Base-by-base conservation (phyloP, 2,113 vertebrate genomes). In the Maccullochella peelii region DNA sequence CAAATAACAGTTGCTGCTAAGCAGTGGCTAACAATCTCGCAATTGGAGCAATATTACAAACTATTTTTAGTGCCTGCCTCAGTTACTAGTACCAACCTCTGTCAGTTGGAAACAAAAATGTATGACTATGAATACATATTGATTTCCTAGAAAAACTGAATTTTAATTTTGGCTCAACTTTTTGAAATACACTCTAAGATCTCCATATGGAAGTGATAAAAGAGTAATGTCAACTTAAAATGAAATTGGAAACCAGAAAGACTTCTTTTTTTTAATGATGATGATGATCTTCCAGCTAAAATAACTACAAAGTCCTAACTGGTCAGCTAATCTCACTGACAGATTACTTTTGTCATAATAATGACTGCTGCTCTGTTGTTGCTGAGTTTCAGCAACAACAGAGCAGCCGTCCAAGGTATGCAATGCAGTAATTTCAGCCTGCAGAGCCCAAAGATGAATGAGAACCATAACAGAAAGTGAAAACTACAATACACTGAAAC, bases 331-430 rank as follows among this genome's bases (percentile, higher is more conserved):
- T 74, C 68, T 83, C 75, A 70, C 85, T 84, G 91, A 94, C 88
- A 73, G 90, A 93, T 93, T 91, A 81, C 81, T 68, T 85, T 86
- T 92, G 92, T 93, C 88, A 86, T 88, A 79, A 84, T 92, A 92
- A 92, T n/a, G n/a, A n/a, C n/a, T n/a, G n/a, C n/a, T n/a, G n/a
- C n/a, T n/a, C n/a, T n/a, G n/a, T n/a, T n/a, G n/a, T n/a, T n/a
- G n/a, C n/a, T n/a, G 73, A 83, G 73, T 89, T 89, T 89, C 84
- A 84, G 42, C 57, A 90, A 88, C 67, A 87, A 86, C 86, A 88
- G 2, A 83, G 73, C 79, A 49, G 66, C 83, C 2, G 78, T 89
- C 91, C 89, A 90, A 91, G 65, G 65, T 82, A 77, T 82, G 80
- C 83, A 80, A 33, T 44, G 47, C 11, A 52, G 59, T 61, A 44